Evolutionary conservation across 2,113 vertebrate genomes (phyloP).

Genomic region (Neolamprologus ventralis): DNA sequence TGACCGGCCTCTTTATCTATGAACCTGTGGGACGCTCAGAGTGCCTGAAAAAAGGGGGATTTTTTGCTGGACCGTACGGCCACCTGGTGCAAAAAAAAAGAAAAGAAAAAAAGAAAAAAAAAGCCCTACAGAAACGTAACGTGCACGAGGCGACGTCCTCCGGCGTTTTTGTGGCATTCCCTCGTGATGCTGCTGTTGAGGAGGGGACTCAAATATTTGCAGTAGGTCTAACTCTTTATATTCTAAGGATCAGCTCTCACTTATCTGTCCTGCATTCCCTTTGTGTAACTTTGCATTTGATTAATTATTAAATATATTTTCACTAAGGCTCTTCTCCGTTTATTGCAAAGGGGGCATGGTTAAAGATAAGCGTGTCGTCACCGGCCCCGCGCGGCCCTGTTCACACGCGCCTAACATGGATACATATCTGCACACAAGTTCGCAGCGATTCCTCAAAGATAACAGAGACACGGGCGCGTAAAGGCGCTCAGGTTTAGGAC

Average conservation of each 20-base stretch:
- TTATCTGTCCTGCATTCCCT: constrained; percentile 28
- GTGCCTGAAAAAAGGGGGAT: not conserved
- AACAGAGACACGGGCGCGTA: not conserved
- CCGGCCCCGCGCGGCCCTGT: not conserved
- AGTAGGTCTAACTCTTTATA: constrained; percentile 49
- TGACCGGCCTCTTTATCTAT: constrained; percentile 38
- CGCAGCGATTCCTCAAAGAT: not conserved
- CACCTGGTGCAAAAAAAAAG: not conserved
- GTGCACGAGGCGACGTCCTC: not conserved
- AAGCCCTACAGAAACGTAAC: not conserved
- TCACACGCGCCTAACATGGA: not conserved
- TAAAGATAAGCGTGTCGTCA: not conserved
- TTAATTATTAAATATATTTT: constrained; percentile 71
- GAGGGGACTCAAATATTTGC: constrained; percentile 27
- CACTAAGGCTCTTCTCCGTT: constrained; percentile 26
- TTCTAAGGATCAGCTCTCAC: constrained; percentile 37
- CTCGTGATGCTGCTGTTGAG: constrained; percentile 21
- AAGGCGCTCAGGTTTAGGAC: no score
- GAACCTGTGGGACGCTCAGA: not conserved
- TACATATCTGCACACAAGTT: not conserved
- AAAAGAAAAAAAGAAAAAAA: not conserved
- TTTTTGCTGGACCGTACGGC: not conserved
- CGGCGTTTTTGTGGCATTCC: not conserved
- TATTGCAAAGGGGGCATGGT: not conserved
- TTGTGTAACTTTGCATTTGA: constrained; percentile 46